Evolutionary conservation across 2,113 vertebrate genomes (phyloP).

Genomic region (Platichthys stellatus): DNA sequence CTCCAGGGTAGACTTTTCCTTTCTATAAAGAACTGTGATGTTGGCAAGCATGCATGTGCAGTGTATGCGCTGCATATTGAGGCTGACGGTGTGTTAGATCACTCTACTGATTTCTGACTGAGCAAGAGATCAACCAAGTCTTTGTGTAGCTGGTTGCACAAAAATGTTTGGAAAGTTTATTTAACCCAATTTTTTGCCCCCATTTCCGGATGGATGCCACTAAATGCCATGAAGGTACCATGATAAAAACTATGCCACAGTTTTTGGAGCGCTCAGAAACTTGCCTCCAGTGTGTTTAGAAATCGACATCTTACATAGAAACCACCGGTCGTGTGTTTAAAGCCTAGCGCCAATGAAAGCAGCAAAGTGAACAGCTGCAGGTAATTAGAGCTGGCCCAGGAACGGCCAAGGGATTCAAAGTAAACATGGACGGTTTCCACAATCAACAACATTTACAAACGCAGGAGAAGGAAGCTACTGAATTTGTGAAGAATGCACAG

Average conservation of each 20-base stretch:
- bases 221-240: conserved; percentile 82
- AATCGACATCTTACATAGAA: conserved; percentile 91
- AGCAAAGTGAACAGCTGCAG: conserved; percentile 91
- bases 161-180: conserved; percentile 19
- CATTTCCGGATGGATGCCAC: conserved; percentile 58
- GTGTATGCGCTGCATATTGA: conserved; percentile 32
- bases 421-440: conserved; percentile 98
- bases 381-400: conserved; percentile 91
- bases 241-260: conserved; percentile 87
- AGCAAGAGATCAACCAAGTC: conserved; percentile 36
- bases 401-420: conserved; percentile 91
- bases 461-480: conserved; percentile 97
- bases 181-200: conserved; percentile 5
- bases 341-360: conserved; percentile 89
- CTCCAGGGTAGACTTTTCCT: conserved; percentile 39
- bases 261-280: conserved; percentile 80
- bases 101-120: conserved; percentile 45
- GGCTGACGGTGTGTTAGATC: conserved; percentile 55
- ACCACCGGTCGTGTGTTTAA: conserved; percentile 88
- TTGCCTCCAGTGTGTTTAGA: conserved; percentile 88
- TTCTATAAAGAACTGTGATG: conserved; percentile 32
- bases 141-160: conserved; percentile 43
- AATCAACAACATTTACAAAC: conserved; percentile 98
- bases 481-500: conserved; percentile 97
- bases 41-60: conserved; percentile 45